phyloP scores from a whole-genome alignment of 2,888 invertebrate species.

The Cremastinae sp. region DNA sequence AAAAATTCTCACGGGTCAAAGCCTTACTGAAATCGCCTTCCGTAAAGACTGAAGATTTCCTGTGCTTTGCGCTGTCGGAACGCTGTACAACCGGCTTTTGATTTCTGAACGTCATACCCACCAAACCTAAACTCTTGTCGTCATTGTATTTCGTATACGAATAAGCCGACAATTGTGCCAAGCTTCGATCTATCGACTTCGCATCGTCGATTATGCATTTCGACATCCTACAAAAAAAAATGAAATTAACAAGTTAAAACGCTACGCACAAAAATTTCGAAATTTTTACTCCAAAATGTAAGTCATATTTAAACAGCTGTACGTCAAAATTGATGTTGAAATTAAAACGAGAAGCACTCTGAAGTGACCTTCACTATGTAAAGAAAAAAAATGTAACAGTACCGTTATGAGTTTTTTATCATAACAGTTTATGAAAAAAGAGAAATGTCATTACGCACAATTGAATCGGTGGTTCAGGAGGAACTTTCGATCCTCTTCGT shows the following conservation, averaged over 20 bases:
- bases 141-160: conserved; percentile 90
- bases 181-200: conserved; percentile 83
- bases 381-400: background rate
- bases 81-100: conserved; percentile 85
- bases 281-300: too few relatives aligned
- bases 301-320: too few relatives aligned
- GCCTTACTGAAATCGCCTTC: conserved; percentile 85
- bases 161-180: conserved; percentile 85
- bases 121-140: conserved; percentile 89
- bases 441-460: conserved; percentile 67
- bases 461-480: conserved; percentile 78
- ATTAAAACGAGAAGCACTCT: too few relatives aligned
- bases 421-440: too few relatives aligned
- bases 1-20: conserved; percentile 81
- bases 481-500: conserved; percentile 80
- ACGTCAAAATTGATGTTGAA: too few relatives aligned
- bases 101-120: conserved; percentile 87
- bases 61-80: conserved; percentile 87
- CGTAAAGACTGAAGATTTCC: conserved; percentile 85
- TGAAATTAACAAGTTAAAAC: background rate
- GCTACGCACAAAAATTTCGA: background rate
- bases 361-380: too few relatives aligned
- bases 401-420: too few relatives aligned
- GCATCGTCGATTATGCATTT: conserved; percentile 82
- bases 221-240: conserved; percentile 80